Base-by-base conservation (phyloP, 2,888 invertebrate species). In the Apodemia duryi region DNA sequence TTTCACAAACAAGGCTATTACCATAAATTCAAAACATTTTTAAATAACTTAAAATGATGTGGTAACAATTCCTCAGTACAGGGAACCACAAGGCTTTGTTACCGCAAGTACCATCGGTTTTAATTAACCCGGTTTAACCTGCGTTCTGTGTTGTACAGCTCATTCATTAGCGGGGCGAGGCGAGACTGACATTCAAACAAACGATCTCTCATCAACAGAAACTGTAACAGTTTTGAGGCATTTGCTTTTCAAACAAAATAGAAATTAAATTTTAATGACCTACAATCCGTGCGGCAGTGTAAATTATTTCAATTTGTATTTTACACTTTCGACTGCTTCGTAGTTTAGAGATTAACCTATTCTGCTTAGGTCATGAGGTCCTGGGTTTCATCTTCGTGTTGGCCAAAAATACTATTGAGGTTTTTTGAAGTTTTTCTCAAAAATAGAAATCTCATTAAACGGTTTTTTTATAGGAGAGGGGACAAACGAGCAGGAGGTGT, bases 131-230 rank as follows among this genome's bases (percentile, higher is more conserved):
- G 57, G 57, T 32, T 60, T 32, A 35, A 60, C 57, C 57, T 35
- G 57, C 35, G 57, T 35, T 13, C 57, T 13, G 35, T 13, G 57
- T 60, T 60, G 57, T 60, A 60, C 32, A 13, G 32, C 49, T 21
- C 57, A 60, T 60, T 60, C 57, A 60, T 60, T 60, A 60, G 32
- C 57, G 35, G 28, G 57, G n/a, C 32, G 57, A 57, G 32, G 32
- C 35, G 57, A 32, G 57, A 35, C 32, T 60, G 57, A 60, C 57
- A 60, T 60, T 60, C 57, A 60, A 60, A 60, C 57, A 60, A 60
- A 60, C 57, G 57, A 60, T 60, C 35, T 57, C 32, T 57, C 57
- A 57, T 57, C 57, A 57, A 29, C 57, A 57, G 57, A 57, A 57
- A 57, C 57, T 57, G 57, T 57, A 28, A 29, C 57, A 29, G 52